Evolutionary conservation across 2,888 invertebrate genomes (phyloP).

Genomic region (Caenorhabditis sp.): DNA sequence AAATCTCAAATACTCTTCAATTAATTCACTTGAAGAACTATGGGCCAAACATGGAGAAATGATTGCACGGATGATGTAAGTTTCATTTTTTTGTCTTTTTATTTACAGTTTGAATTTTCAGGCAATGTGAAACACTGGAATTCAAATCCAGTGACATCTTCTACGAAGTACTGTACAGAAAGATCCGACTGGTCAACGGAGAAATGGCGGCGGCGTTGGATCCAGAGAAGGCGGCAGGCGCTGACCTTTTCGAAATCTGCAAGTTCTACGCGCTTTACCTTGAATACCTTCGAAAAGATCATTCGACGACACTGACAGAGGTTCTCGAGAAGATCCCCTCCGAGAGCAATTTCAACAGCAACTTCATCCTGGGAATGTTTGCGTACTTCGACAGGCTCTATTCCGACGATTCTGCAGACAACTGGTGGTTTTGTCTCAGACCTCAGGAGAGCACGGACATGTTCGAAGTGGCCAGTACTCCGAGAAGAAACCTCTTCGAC

Average conservation of each 20-base stretch:
- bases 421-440: slow-evolving; percentile 38
- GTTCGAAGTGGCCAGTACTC: slow-evolving; percentile 5
- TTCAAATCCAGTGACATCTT: slow-evolving; percentile 12
- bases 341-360: slow-evolving; percentile 16
- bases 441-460: neutral
- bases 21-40: slow-evolving; percentile 4
- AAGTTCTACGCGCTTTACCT: slow-evolving; percentile 40
- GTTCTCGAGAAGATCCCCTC: slow-evolving; percentile 7
- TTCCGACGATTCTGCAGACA: slow-evolving; percentile 21
- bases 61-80: slow-evolving; percentile 19
- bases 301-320: slow-evolving; percentile 1
- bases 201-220: slow-evolving; percentile 22
- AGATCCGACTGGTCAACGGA: slow-evolving; percentile 11
- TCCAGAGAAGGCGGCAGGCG: slow-evolving; percentile 14
- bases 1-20: neutral
- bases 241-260: slow-evolving; percentile 36
- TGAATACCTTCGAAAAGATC: slow-evolving; percentile 31
- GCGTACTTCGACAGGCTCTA: slow-evolving; percentile 34
- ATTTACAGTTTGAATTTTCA: slow-evolving; percentile 8
- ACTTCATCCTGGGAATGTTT: slow-evolving; percentile 19
- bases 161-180: slow-evolving; percentile 28
- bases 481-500: slow-evolving; percentile 1
- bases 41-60: slow-evolving; percentile 19
- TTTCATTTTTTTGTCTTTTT: neutral
- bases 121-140: neutral